A percentile compares a stretch with the other conserved stretches of the same genome.
Conservation (phyloP, 1,140 invertebrate species). For the Lerema accius region DNA sequence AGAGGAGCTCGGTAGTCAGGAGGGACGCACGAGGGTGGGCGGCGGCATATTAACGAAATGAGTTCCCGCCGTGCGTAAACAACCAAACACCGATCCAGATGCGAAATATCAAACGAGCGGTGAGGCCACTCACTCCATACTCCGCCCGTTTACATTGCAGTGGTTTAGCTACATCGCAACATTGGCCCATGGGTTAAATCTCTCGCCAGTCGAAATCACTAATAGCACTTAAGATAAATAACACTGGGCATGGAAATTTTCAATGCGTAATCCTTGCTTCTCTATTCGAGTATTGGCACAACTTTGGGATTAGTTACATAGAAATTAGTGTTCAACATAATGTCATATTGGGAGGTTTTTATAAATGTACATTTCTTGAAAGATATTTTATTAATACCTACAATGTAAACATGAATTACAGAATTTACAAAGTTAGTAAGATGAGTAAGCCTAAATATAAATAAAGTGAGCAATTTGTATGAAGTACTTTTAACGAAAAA, state of each 20-base stretch:
- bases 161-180: constrained; percentile 5
- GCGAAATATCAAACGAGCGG: constrained; percentile 35
- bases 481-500: too few species aligned
- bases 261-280: background rate
- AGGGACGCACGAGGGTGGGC: constrained; percentile 15
- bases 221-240: constrained; percentile 8
- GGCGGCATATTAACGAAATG: constrained; percentile 17
- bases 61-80: constrained; percentile 16
- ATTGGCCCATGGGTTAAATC: constrained; percentile 8
- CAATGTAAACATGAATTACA: too few species aligned
- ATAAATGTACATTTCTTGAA: too few species aligned
- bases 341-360: too few species aligned
- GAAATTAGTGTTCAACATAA: too few species aligned
- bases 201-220: constrained; percentile 4
- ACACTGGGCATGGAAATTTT: background rate
- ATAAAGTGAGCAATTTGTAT: too few species aligned
- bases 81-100: constrained; percentile 30
- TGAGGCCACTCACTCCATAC: constrained; percentile 15
- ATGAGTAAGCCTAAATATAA: too few species aligned
- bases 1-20: background rate
- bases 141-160: constrained; percentile 1
- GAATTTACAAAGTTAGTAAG: too few species aligned
- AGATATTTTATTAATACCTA: too few species aligned
- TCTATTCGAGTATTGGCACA: too few species aligned
- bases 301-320: too few species aligned